Evolutionary conservation across 2,888 invertebrate genomes (phyloP).

Genomic region (Rhaphigaster nebulosa): DNA sequence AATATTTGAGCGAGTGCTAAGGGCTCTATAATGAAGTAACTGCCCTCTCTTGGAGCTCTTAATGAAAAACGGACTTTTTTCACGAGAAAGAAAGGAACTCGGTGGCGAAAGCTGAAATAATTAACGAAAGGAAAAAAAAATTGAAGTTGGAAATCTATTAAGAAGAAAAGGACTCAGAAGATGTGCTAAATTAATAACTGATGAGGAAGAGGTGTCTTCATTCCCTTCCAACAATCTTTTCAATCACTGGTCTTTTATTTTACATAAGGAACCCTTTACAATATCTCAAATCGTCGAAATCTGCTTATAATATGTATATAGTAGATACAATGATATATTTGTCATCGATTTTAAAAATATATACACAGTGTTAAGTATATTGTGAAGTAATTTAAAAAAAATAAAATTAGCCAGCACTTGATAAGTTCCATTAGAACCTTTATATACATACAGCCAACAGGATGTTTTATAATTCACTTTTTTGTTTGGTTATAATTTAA

Average conservation of each 20-base stretch:
- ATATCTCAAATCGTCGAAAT: background rate
- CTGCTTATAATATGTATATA: background rate
- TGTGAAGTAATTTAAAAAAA: too few species aligned
- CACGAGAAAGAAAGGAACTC: background rate
- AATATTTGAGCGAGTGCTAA: conserved; percentile 2
- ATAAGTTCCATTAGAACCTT: too few species aligned
- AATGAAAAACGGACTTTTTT: background rate
- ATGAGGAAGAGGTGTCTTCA: background rate
- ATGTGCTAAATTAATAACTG: conserved; percentile 9
- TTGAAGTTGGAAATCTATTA: background rate
- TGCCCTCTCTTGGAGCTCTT: background rate
- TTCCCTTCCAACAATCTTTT: background rate
- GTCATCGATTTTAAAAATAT: too few species aligned
- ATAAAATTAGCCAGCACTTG: too few species aligned
- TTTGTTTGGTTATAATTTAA: too few species aligned
- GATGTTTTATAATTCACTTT: too few species aligned
- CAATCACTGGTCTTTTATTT: background rate
- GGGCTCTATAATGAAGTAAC: conserved; percentile 32
- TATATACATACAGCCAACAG: too few species aligned
- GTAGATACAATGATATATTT: too few species aligned
- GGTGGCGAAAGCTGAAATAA: background rate
- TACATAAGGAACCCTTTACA: background rate
- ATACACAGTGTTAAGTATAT: too few species aligned
- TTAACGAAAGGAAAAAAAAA: background rate
- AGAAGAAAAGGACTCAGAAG: background rate